These are phyloP conservation scores for Pangasius larnaudii DNA, from an alignment of 2,797 vertebrate genomes.

Conservation along the genomic window DNA sequence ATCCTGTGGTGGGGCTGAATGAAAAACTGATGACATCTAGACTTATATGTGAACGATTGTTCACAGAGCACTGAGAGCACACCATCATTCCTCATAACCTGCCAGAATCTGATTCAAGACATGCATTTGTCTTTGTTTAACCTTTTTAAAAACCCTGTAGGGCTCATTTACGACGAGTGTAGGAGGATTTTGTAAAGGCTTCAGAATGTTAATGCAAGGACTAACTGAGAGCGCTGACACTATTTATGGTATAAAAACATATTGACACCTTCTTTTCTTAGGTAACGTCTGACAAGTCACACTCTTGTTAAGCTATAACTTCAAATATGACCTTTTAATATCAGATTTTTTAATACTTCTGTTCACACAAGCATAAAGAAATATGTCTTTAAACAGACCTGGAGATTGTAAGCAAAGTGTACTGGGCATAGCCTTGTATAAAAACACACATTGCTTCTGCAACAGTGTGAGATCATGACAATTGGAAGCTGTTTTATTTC, in stretches of 20 bases:
- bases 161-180: constrained; percentile 18
- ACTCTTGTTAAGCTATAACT: background rate
- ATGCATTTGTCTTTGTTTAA: constrained; percentile 48
- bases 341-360: background rate
- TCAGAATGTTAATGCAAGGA: constrained; percentile 26
- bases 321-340: background rate
- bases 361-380: constrained; percentile 44
- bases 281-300: constrained; percentile 9
- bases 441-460: constrained; percentile 3
- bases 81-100: constrained; percentile 42
- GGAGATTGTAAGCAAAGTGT: constrained; percentile 23
- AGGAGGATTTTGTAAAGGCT: constrained; percentile 1
- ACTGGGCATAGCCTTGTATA: background rate
- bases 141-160: background rate
- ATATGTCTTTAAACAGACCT: constrained; percentile 31
- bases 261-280: background rate
- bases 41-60: constrained; percentile 49
- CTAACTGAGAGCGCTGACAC: constrained; percentile 3
- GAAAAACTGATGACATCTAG: constrained; percentile 27
- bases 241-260: constrained; percentile 28
- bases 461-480: background rate
- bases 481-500: constrained; percentile 21
- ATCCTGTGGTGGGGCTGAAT: constrained; percentile 23
- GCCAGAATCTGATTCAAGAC: constrained; percentile 30
- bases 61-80: constrained; percentile 12